Conservation (phyloP, 2,888 invertebrate genomes). For the Baccha elongata region DNA sequence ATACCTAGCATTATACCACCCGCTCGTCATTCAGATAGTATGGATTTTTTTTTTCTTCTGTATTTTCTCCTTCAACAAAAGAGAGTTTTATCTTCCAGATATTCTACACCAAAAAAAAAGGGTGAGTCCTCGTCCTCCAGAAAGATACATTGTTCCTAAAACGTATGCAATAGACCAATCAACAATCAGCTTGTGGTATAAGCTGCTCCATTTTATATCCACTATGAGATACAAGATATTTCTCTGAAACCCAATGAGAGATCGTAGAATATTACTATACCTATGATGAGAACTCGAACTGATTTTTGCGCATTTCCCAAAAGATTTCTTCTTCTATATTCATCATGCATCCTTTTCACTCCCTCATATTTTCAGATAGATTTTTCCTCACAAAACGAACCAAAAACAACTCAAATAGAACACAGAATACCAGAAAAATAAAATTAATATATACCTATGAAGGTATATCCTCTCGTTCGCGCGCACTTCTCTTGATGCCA, state of each 20-base stretch:
- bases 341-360: slow-evolving; percentile 71
- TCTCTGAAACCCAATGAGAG: slow-evolving; percentile 69
- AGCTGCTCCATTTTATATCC: slow-evolving; percentile 56
- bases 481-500: slow-evolving; percentile 58
- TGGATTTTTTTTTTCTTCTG: slow-evolving; percentile 56
- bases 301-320: slow-evolving; percentile 74
- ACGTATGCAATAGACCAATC: slow-evolving; percentile 59
- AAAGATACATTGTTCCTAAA: slow-evolving; percentile 60
- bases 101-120: slow-evolving; percentile 26
- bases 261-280: slow-evolving; percentile 20
- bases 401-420: slow-evolving; percentile 30
- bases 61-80: slow-evolving; percentile 42
- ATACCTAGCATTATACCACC: slow-evolving; percentile 63
- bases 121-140: slow-evolving; percentile 45
- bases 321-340: slow-evolving; percentile 52
- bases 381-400: slow-evolving; percentile 33
- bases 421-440: slow-evolving; percentile 41
- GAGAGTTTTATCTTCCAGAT: slow-evolving; percentile 63
- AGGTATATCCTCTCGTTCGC: slow-evolving; percentile 55
- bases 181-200: slow-evolving; percentile 50
- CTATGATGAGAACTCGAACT: slow-evolving; percentile 26
- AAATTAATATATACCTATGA: neutral
- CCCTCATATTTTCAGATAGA: slow-evolving; percentile 65
- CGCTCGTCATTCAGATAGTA: slow-evolving; percentile 54
- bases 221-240: slow-evolving; percentile 63